Percentiles rank a stretch among this genome's conserved stretches.
Conservation (phyloP, 1,140 invertebrate species). For the Ceratina australensis region DNA sequence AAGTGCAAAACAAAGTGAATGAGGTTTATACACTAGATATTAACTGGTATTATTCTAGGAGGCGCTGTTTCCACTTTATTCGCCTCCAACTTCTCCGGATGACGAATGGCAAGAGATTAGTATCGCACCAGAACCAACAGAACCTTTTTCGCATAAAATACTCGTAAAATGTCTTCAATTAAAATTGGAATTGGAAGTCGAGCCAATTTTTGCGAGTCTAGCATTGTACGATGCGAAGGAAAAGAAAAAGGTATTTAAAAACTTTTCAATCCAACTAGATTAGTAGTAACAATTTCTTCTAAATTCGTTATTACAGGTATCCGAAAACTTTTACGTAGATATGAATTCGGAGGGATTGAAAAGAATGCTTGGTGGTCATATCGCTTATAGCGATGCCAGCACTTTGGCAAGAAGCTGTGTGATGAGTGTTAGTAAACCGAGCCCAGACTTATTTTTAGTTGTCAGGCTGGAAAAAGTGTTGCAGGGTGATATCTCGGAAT, state of each 20-base stretch:
- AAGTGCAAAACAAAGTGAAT: neutral
- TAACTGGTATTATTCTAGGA: conserved; percentile 74
- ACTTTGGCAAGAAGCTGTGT: conserved; percentile 92
- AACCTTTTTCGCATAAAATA: conserved; percentile 91
- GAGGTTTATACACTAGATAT: neutral
- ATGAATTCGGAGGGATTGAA: conserved; percentile 92
- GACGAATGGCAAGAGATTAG: conserved; percentile 89
- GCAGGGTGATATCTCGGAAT: conserved; percentile 95
- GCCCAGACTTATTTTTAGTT: conserved; percentile 93
- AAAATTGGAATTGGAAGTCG: conserved; percentile 93
- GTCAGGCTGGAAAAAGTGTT: conserved; percentile 95
- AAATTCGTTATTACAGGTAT: conserved; percentile 74
- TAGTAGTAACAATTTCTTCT: neutral
- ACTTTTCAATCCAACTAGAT: neutral
- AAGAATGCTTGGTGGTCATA: conserved; percentile 91
- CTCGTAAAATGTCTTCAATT: conserved; percentile 92
- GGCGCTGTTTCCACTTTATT: conserved; percentile 89
- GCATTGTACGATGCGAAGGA: conserved; percentile 96
- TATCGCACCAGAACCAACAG: conserved; percentile 86
- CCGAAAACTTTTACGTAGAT: conserved; percentile 98
- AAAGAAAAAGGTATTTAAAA: conserved; percentile 87
- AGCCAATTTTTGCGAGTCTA: conserved; percentile 96
- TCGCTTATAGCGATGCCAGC: conserved; percentile 90
- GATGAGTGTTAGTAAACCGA: conserved; percentile 92
- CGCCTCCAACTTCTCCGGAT: conserved; percentile 84